Base-by-base conservation (phyloP, 2,888 invertebrate species). In the Ichneumon xanthorius region DNA sequence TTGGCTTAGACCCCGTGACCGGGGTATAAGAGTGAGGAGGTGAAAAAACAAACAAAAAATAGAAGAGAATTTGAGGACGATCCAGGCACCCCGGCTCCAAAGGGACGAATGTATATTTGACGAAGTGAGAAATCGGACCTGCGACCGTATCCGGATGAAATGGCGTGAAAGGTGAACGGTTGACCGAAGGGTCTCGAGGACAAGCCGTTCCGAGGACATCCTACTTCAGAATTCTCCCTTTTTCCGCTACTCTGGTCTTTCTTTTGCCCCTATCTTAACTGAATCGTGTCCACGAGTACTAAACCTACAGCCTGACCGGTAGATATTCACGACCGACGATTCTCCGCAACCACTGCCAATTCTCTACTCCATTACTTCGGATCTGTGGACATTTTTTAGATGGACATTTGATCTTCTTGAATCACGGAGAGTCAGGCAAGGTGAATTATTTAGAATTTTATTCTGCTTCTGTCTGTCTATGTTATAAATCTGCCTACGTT, bases 81-180 rank as follows among this genome's bases (percentile, higher is more conserved):
- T 67, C 55, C 37, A 55, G 83, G 58, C 48, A 30, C 16, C 65
- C 16, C 14, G 61, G 22, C 30, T 14, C 76, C 50, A 73, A 45
- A 71, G 61, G 80, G 61, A 73, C 73, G 81, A 86, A 86, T 87
- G 82, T 80, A 82, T 84, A 82, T 84, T 84, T 84, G 85, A 86
- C 73, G 85, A 84, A 78, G 86, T 85, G 85, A 85, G 81, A 82
- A 85, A 86, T 80, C 85, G 83, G 55, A 26, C 67, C 26, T 9
- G 58, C 37, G 58, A 37, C 61, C 50, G 48, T 19, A 30, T 37
- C 58, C 58, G 48, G 26, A 86, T 71, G 80, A 86, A 84, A 84
- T 84, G 81, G 82, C 61, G 71, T 33, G 83, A 82, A 83, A 86
- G 80, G 72, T 71, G 85, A 85, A 79, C 71, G 58, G 48, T 76